A percentile compares a stretch with the other conserved stretches of the same genome.
phyloP scores from a whole-genome alignment of 2,113 vertebrate genomes.

The Petrocephalus microphthalmus region DNA sequence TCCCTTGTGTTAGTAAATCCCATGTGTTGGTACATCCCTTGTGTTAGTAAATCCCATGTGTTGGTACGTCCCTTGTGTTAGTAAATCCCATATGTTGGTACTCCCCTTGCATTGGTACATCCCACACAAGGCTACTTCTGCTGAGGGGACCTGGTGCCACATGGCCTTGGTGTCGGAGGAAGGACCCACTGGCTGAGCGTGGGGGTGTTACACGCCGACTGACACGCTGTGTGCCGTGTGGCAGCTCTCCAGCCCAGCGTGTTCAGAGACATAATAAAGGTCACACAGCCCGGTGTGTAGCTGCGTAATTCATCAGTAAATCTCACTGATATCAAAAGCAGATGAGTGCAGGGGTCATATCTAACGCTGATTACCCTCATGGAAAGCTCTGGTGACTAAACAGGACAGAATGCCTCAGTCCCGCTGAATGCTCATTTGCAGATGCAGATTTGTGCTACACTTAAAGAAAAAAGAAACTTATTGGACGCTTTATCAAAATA shows the following conservation, averaged over 20 bases:
- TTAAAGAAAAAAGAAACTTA: background rate
- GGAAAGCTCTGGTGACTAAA: background rate
- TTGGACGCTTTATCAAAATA: background rate
- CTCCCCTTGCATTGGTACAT: background rate
- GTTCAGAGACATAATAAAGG: background rate
- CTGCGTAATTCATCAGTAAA: background rate
- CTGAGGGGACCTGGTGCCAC: background rate
- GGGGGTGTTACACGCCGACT: background rate
- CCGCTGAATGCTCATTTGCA: background rate
- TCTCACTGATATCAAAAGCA: background rate
- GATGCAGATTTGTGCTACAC: background rate
- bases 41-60: background rate
- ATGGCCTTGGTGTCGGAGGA: background rate
- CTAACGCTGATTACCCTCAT: conserved; percentile 1
- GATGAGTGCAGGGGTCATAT: background rate
- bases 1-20: background rate
- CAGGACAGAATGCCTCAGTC: background rate
- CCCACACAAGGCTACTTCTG: background rate
- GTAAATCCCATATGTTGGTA: no score
- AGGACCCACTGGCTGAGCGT: background rate
- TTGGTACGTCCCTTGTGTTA: background rate
- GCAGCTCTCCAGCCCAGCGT: background rate
- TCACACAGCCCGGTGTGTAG: background rate
- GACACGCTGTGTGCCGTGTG: background rate
- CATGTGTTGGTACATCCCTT: background rate